Percentiles rank a stretch among this genome's conserved stretches.
phyloP scores from a whole-genome alignment of 2,113 vertebrate species.

The Labrus mixtus region DNA sequence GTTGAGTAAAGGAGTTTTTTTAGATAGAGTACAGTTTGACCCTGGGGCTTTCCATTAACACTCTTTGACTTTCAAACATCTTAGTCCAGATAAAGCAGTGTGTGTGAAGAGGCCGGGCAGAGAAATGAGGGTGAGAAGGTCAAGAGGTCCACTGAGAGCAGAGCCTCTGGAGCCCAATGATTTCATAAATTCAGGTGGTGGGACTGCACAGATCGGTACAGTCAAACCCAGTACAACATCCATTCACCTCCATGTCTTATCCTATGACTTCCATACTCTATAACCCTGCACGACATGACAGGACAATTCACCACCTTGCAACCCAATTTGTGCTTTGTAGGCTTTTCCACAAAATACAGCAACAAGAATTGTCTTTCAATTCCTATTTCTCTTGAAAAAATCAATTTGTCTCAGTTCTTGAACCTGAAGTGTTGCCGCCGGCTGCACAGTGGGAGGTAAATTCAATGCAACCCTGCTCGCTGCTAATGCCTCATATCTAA shows the following conservation, averaged over 20 bases:
- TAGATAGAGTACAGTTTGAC: conserved; percentile 16
- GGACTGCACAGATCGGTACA: background rate
- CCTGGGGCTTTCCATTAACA: conserved; percentile 39
- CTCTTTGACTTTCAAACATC: conserved; percentile 54
- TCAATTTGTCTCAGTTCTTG: background rate
- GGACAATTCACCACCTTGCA: too few species aligned
- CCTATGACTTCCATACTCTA: background rate
- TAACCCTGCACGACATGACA: too few species aligned
- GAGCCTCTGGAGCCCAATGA: conserved; percentile 46
- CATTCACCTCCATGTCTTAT: background rate
- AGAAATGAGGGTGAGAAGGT: conserved; percentile 47
- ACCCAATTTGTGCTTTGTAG: too few species aligned
- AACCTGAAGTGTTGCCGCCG: conserved; percentile 10
- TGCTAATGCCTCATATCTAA: conserved; percentile 24
- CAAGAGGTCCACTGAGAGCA: conserved; percentile 31
- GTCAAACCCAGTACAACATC: conserved; percentile 15
- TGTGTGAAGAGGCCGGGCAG: conserved; percentile 3
- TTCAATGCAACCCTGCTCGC: conserved; percentile 16
- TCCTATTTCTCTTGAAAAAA: background rate
- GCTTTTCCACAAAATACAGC: background rate
- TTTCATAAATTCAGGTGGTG: conserved; percentile 16
- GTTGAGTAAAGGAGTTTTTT: conserved; percentile 2
- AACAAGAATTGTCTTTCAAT: background rate
- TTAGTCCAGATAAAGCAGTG: conserved; percentile 40
- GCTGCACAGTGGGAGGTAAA: conserved; percentile 36